phyloP scores from a whole-genome alignment of 2,888 invertebrate genomes.

The Aphodius granarius region DNA sequence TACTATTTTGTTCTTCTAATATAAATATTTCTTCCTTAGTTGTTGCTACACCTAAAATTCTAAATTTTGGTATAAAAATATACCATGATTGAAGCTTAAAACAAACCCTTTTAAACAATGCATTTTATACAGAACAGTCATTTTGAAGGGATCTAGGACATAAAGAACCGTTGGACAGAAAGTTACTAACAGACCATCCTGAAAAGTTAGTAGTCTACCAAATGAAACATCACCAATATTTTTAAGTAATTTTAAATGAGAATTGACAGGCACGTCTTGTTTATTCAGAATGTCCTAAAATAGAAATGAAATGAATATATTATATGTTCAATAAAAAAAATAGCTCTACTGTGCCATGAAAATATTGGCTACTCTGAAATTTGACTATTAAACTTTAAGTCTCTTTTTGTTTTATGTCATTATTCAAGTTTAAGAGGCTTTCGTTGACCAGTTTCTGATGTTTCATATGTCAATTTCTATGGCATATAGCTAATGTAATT shows the following conservation, averaged over 20 bases:
- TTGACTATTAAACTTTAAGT: no score
- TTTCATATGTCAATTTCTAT: no score
- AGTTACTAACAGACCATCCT: slow-evolving; percentile 73
- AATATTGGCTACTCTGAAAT: no score
- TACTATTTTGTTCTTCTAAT: slow-evolving; percentile 75
- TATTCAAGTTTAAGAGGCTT: no score
- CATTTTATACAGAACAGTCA: slow-evolving; percentile 68
- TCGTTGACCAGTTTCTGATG: no score
- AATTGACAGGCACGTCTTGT: slow-evolving; percentile 64
- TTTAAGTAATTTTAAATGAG: slow-evolving; percentile 48
- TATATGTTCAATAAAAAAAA: slow-evolving; percentile 7
- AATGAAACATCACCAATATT: slow-evolving; percentile 63
- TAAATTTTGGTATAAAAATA: slow-evolving; percentile 40
- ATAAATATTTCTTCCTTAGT: slow-evolving; percentile 79
- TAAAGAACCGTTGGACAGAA: slow-evolving; percentile 72
- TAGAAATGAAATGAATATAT: neutral
- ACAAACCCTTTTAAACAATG: slow-evolving; percentile 62
- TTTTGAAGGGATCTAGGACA: slow-evolving; percentile 72
- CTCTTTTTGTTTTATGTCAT: no score
- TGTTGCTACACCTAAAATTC: slow-evolving; percentile 63
- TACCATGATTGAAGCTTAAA: slow-evolving; percentile 31
- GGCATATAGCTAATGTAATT: no score
- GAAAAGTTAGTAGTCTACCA: slow-evolving; percentile 66
- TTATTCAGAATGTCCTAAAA: slow-evolving; percentile 48
- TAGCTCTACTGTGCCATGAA: neutral